Conservation (phyloP, 2,113 vertebrate species). For the Elachura formosa region DNA sequence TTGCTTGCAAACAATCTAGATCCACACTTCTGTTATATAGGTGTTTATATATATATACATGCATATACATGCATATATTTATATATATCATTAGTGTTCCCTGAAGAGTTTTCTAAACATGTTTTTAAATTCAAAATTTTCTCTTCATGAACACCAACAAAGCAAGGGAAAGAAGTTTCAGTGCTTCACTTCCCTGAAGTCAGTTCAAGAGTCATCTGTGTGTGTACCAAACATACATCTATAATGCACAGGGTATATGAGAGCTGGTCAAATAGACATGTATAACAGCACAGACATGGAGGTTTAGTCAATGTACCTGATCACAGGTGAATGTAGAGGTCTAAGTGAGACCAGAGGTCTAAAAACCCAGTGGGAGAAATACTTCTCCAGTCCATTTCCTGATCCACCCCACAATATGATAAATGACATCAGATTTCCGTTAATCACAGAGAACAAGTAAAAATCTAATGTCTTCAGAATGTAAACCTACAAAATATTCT, state of each 20-base stretch:
- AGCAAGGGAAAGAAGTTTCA: not conserved
- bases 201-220: not conserved
- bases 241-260: not conserved
- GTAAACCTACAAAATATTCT: not conserved
- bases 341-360: not conserved
- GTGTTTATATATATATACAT: fast-evolving
- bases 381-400: not conserved
- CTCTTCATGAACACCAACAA: not conserved
- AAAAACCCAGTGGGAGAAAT: not conserved
- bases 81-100: fast-evolving
- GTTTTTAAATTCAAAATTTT: not conserved
- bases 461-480: not conserved
- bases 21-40: not conserved
- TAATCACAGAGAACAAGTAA: not conserved
- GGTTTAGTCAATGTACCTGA: not conserved
- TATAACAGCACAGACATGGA: not conserved
- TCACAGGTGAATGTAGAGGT: not conserved
- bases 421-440: not conserved
- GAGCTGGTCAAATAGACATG: not conserved
- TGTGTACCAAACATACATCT: not conserved
- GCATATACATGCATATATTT: no score
- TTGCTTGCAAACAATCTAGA: not conserved
- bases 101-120: not conserved
- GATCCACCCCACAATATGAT: not conserved
- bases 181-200: not conserved